Percentiles rank a stretch among this genome's conserved stretches.
These are phyloP conservation scores for Diloba caeruleocephala DNA, from an alignment of 2,888 invertebrate genomes.

Conservation along the genomic window DNA sequence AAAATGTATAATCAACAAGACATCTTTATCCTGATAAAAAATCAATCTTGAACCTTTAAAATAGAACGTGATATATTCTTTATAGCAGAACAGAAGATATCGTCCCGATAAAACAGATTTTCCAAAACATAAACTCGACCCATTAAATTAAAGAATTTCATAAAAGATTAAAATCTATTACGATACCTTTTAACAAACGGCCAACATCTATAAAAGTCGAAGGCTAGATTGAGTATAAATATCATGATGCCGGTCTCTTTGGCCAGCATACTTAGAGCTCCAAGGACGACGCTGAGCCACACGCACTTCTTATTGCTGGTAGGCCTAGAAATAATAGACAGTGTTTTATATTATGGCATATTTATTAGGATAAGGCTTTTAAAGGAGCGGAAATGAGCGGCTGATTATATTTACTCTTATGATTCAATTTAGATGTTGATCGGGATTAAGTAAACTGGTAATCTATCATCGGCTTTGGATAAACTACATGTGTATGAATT, in stretches of 20 bases:
- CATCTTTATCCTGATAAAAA: no score
- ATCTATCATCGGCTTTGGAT: conserved; percentile 9
- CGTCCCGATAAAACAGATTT: conserved; percentile 10
- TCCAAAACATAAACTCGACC: conserved; percentile 23
- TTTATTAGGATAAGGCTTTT: conserved; percentile 41
- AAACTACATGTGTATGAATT: neutral
- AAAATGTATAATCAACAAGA: no score
- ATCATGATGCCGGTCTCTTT: conserved; percentile 95
- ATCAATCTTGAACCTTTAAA: no score
- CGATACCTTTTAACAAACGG: conserved; percentile 91
- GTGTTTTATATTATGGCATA: conserved; percentile 39
- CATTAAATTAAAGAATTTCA: conserved; percentile 44
- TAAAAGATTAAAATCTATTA: conserved; percentile 55
- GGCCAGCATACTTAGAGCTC: conserved; percentile 94
- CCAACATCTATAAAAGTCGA: conserved; percentile 94
- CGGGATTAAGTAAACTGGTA: conserved; percentile 25
- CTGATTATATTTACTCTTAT: conserved; percentile 33
- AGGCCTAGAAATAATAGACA: conserved; percentile 68
- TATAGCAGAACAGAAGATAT: conserved; percentile 3
- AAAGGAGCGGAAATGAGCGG: conserved; percentile 45
- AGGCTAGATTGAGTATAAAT: conserved; percentile 93
- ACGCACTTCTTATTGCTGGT: conserved; percentile 85
- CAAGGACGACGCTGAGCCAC: conserved; percentile 92
- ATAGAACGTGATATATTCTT: neutral
- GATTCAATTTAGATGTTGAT: conserved; percentile 36